A percentile compares a stretch with the other conserved stretches of the same genome.
Conservation (phyloP, 2,113 vertebrate genomes). For the Parus major region DNA sequence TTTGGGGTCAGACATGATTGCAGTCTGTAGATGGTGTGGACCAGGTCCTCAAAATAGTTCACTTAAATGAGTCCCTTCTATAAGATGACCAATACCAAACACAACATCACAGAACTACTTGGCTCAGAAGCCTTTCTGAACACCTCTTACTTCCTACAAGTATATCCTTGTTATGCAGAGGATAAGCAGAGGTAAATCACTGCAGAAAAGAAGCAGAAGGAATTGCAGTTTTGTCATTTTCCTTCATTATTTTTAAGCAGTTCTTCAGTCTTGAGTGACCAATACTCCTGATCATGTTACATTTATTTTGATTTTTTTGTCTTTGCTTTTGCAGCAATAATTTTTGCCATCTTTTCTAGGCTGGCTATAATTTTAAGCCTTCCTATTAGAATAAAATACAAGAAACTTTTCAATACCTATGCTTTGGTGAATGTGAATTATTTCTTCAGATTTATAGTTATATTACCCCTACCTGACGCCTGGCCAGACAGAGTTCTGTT, state of each 20-base stretch:
- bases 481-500: background rate
- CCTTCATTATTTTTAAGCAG: background rate
- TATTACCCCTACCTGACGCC: background rate
- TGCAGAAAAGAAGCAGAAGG: background rate
- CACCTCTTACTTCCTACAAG: background rate
- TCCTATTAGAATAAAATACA: background rate
- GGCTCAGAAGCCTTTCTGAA: background rate
- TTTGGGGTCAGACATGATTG: background rate
- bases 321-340: constrained; percentile 5
- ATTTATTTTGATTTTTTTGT: constrained; percentile 33
- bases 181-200: background rate
- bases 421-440: constrained; percentile 1
- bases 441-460: constrained; percentile 1
- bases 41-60: background rate
- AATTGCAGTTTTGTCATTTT: background rate
- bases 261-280: background rate
- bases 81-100: background rate
- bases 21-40: background rate
- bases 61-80: background rate
- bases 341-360: background rate
- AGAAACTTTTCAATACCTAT: background rate
- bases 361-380: background rate
- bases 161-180: background rate
- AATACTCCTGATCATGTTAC: background rate
- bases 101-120: background rate